Percentiles rank a stretch among this genome's conserved stretches.
phyloP scores from a whole-genome alignment of 35 echinoderm and acorn worm genomes.

The Lytechinus pictus region DNA sequence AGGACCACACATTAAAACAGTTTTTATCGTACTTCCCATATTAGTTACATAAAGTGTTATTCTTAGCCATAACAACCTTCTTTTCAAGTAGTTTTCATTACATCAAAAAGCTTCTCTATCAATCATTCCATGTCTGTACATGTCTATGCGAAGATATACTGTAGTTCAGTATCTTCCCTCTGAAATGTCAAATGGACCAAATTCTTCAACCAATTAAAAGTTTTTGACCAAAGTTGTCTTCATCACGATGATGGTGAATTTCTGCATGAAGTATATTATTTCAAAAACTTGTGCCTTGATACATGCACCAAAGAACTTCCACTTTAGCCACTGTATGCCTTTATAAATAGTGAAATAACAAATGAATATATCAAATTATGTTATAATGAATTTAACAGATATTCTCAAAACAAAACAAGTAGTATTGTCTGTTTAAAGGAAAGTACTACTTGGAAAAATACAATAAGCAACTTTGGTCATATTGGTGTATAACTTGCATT shows the following conservation, averaged over 20 bases:
- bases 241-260: background rate
- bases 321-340: background rate
- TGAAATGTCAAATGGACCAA: conserved; percentile 4
- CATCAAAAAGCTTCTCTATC: conserved; percentile 13
- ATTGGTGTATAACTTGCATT: background rate
- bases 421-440: background rate
- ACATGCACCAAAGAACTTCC: conserved; percentile 17
- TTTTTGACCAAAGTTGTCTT: background rate
- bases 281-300: background rate
- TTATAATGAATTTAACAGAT: too few relatives aligned
- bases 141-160: background rate
- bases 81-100: conserved; percentile 2
- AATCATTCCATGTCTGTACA: conserved; percentile 4
- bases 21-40: background rate
- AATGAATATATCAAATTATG: background rate
- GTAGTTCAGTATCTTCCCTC: background rate
- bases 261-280: background rate
- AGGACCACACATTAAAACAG: background rate
- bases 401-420: too few relatives aligned
- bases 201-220: background rate
- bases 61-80: background rate
- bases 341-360: background rate
- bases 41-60: background rate
- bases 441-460: background rate
- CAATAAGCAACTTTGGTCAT: background rate